Evolutionary conservation across 2,797 vertebrate genomes (phyloP).

Genomic region (Phylloscopus collybita): DNA sequence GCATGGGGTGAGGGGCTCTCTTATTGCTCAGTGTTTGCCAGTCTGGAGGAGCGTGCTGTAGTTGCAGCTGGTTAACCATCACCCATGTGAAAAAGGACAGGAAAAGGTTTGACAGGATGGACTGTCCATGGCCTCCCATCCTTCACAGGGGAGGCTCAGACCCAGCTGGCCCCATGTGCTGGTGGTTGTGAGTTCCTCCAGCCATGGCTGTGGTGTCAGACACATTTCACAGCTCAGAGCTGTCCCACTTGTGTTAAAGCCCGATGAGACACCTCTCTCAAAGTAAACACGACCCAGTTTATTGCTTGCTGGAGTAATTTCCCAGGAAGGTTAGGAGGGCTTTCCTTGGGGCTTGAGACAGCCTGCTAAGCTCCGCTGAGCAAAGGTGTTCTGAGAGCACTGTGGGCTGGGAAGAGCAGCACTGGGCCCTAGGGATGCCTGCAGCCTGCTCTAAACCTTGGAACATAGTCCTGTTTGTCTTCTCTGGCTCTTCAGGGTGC

Average conservation of each 20-base stretch:
- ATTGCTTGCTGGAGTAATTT: neutral
- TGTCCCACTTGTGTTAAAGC: neutral
- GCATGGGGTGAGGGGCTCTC: neutral
- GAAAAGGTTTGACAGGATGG: neutral
- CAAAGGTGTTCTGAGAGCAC: conserved; percentile 44
- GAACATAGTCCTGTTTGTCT: conserved; percentile 56
- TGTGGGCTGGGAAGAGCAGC: neutral
- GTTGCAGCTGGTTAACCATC: neutral
- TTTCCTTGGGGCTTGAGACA: neutral
- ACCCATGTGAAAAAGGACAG: neutral
- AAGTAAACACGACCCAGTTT: conserved; percentile 15
- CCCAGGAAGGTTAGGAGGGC: neutral
- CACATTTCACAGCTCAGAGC: neutral
- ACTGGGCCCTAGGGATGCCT: conserved; percentile 68
- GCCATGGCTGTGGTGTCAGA: neutral
- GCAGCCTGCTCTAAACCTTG: conserved; percentile 62
- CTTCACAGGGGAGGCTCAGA: neutral
- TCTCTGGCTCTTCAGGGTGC: conserved; percentile 4
- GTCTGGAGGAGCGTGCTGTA: neutral
- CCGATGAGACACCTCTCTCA: neutral
- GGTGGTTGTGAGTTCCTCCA: rapidly evolving
- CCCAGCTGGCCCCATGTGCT: neutral
- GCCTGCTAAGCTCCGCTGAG: conserved; percentile 20
- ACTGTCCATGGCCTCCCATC: neutral
- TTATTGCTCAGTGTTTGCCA: neutral